Percentiles rank a stretch among this genome's conserved stretches.
These are phyloP conservation scores for Nymphicus hollandicus DNA, from an alignment of 2,113 vertebrate species.

Conservation along the genomic window DNA sequence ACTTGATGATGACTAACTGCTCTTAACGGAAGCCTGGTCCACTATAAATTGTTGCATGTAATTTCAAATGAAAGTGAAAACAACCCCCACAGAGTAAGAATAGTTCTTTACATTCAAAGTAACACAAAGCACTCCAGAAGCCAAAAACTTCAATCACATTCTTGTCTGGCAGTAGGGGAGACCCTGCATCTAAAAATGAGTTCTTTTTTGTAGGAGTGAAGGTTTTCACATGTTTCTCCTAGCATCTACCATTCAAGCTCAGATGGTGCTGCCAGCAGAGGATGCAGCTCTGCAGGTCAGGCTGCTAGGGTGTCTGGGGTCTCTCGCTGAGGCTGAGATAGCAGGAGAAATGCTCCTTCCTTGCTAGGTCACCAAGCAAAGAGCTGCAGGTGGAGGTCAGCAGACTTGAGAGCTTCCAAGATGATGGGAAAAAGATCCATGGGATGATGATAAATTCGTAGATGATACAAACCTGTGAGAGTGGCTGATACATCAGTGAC, in stretches of 20 bases:
- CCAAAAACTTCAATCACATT: background rate
- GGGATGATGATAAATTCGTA: background rate
- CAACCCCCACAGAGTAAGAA: background rate
- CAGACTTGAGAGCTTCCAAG: background rate
- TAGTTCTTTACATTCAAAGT: background rate
- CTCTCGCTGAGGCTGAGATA: background rate
- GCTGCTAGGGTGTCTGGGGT: background rate
- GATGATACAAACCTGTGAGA: background rate
- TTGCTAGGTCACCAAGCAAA: background rate
- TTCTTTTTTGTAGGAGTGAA: background rate
- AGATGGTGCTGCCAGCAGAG: background rate
- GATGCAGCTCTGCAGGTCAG: background rate
- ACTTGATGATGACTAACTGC: background rate
- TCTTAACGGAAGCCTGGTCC: background rate
- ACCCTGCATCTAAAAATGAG: background rate
- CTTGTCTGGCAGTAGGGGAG: background rate
- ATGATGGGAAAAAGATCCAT: background rate
- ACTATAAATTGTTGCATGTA: background rate
- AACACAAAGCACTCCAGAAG: background rate
- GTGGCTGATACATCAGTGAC: background rate
- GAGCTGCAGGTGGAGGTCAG: background rate
- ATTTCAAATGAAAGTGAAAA: slow-evolving; percentile 5
- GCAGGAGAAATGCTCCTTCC: background rate
- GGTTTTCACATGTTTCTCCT: background rate
- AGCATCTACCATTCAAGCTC: background rate